Evolutionary conservation across 2,888 invertebrate species (phyloP).

Genomic region (Holacanthella duospinosa): DNA sequence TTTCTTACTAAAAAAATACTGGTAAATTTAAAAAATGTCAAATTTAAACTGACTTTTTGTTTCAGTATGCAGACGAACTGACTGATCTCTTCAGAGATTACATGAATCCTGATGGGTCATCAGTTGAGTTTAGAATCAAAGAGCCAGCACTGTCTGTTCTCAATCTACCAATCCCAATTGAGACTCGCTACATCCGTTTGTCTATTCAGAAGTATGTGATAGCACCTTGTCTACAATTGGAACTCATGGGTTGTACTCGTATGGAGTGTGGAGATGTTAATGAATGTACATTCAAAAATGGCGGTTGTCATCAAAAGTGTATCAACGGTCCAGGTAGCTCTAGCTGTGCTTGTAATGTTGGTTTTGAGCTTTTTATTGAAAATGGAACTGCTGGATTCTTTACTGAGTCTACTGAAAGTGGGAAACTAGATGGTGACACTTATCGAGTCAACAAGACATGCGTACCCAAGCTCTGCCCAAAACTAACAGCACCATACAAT

Average conservation of each 20-base stretch:
- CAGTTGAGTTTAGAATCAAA: conserved; percentile 79
- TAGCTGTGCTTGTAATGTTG: conserved; percentile 79
- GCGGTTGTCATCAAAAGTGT: conserved; percentile 88
- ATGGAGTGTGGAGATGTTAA: conserved; percentile 80
- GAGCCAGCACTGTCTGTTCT: conserved; percentile 83
- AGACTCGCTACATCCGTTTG: conserved; percentile 76
- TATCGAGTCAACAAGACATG: conserved; percentile 88
- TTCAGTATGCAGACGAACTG: conserved; percentile 72
- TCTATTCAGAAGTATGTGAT: conserved; percentile 75
- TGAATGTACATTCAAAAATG: conserved; percentile 74
- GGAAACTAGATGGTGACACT: conserved; percentile 75
- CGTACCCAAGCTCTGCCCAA: conserved; percentile 82
- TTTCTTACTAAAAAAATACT: not conserved
- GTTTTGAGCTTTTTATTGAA: conserved; percentile 71
- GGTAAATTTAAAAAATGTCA: not conserved
- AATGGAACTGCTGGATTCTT: conserved; percentile 83
- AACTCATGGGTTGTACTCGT: conserved; percentile 77
- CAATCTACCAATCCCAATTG: conserved; percentile 80
- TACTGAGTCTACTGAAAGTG: conserved; percentile 71
- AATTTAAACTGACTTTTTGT: not conserved
- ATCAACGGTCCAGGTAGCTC: conserved; percentile 78
- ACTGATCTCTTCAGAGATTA: conserved; percentile 84
- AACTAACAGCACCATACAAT: conserved; percentile 65
- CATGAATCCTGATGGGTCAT: conserved; percentile 82
- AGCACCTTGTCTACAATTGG: conserved; percentile 78